Percentiles rank a stretch among this genome's conserved stretches.
phyloP scores from a whole-genome alignment of 2,888 invertebrate genomes.

The Sabatieria punctata region DNA sequence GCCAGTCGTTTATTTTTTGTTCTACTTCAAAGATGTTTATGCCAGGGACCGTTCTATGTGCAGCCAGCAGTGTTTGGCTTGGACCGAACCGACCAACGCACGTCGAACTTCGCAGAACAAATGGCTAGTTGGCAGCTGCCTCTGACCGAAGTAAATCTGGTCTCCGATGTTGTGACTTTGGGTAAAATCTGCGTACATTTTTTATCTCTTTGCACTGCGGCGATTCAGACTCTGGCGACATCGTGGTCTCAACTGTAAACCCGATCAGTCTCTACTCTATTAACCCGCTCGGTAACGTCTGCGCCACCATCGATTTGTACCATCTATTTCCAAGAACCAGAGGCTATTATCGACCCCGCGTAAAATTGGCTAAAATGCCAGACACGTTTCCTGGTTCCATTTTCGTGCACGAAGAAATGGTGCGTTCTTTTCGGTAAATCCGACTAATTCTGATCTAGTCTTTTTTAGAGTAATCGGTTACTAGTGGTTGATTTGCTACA shows the following conservation, averaged over 20 bases:
- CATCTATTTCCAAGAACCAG: constrained; percentile 29
- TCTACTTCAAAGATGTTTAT: too few relatives aligned
- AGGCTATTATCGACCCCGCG: constrained; percentile 27
- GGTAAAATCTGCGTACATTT: constrained; percentile 17
- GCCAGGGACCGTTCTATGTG: constrained; percentile 2
- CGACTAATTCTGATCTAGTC: too few relatives aligned
- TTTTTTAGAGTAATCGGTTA: too few relatives aligned
- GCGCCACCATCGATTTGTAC: constrained; percentile 31
- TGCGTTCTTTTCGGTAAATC: constrained; percentile 5
- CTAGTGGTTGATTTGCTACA: too few relatives aligned
- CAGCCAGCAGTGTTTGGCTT: constrained; percentile 15
- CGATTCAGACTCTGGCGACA: constrained; percentile 26
- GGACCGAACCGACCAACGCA: constrained; percentile 40
- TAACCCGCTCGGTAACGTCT: constrained; percentile 18
- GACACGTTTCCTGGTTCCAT: constrained; percentile 28
- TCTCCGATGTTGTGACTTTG: constrained; percentile 38
- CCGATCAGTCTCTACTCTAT: constrained; percentile 38
- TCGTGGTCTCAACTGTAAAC: constrained; percentile 39
- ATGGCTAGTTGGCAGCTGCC: constrained; percentile 43
- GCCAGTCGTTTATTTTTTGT: too few relatives aligned
- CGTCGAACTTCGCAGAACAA: constrained; percentile 41
- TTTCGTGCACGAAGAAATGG: constrained; percentile 37
- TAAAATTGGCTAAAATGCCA: constrained; percentile 30
- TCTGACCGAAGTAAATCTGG: constrained; percentile 37
- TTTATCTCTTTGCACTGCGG: neutral